Evolutionary conservation across 2,797 vertebrate species (phyloP), one percentile per base, ranked within the genome.

Genomic region (Microcaecilia unicolor): DNA sequence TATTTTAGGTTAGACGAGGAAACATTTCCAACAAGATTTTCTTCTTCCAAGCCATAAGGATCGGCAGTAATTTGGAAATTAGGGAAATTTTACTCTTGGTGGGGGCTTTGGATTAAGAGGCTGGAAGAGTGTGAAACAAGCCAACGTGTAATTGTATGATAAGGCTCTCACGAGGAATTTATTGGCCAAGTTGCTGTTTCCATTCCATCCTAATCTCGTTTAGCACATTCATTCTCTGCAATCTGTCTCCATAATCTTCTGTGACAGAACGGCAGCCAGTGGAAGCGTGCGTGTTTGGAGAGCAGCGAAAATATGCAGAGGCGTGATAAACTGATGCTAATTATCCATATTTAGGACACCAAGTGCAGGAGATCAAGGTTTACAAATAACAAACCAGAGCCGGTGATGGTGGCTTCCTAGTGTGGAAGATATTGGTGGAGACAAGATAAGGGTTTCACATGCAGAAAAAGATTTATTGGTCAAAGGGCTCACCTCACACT

Each of bases 211-310:
- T 97, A 98, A 98, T 98, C 94, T 96, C 88, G 75, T 84, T 78
- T 81, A 86, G 90, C 93, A 94, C 92, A 94, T 90, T 92, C 88
- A 88, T 90, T 85, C 88, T 87, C 85, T 94, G 93, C 93, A 96
- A 98, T 97, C 95, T 95, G 93, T 97, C 91, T 95, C 89, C 88
- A 89, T 98, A 97, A 98, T 97, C 93, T 97, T 88, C 89, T 88
- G 87, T 83, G 86, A 91, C 91, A 93, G 92, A 90, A 85, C 86
- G 78, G 83, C 90, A 89, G 88, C 93, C 93, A 95, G 95, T 86
- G 80, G 87, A 81, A 85, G 86, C 81, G 69, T 61, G 87, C 83
- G 78, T 88, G 86, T 91, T 92, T 86, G 85, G 80, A 83, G 84
- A 87, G 84, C 67, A 71, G 85, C 85, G 86, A 77, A 93, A 97